Evolutionary conservation across 2,113 vertebrate species (phyloP), one percentile per base, ranked within the genome.

Genomic region (Brachyhypopomus gauderio): DNA sequence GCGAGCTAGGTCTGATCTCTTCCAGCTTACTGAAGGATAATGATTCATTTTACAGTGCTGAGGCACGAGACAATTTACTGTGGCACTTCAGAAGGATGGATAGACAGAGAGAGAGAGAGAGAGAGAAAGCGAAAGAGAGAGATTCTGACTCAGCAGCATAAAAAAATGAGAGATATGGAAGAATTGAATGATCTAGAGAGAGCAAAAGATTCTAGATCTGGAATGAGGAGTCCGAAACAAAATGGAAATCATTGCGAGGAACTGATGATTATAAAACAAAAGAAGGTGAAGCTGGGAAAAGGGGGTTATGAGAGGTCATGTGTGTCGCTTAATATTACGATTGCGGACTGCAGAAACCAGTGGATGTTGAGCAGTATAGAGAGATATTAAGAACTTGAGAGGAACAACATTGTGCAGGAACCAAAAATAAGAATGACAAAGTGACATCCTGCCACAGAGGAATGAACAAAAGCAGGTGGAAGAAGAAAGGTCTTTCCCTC

Each of bases 111-210:
- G 41, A 45, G 41, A 45, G 41, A 45, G 41, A 45, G 41, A 45
- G 23, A 59, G 23, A 22, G 19, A 22, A 16, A 79, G 9, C 30
- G 45, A 82, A 41, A 59, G 64, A 69, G 38, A 79, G 25, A 63
- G 60, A 75, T 78, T 86, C 81, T 89, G 88, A 91, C 81, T 90
- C 80, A 87, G 87, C 82, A 58, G 38, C 36, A 52, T 71, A 72
- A 82, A 79, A 84, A 88, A 87, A 77, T 88, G 87, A 89, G 62
- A 74, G 72, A 91, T 87, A 76, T 69, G 76, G 27, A 73, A 72
- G 74, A 67, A 27, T 36, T 78, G 12, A 63, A 69, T 34, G 5
- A 77, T 22, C 19, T 71, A 48, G 59, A 79, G 41, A 66, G 20
- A 79, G 23, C 22, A 16, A 66, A 45, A 1, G 1, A 30, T 12